phyloP scores from a whole-genome alignment of 2,113 vertebrate genomes.

The Antidorcas marsupialis region DNA sequence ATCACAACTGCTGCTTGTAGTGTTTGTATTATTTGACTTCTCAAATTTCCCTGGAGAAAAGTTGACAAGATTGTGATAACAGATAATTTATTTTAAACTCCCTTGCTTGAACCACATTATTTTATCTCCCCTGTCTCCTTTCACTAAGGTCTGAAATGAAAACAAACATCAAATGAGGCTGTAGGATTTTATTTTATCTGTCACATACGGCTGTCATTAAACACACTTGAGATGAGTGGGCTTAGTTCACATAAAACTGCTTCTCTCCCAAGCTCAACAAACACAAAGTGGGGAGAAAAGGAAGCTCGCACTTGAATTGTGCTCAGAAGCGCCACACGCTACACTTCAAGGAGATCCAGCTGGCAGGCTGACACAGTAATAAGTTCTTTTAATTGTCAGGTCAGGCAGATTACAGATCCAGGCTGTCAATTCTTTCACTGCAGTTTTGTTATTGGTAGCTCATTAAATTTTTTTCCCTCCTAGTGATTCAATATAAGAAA shows the following conservation, averaged over 20 bases:
- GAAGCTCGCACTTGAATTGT: conserved; percentile 65
- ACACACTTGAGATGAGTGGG: conserved; percentile 79
- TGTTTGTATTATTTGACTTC: background rate
- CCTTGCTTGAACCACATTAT: background rate
- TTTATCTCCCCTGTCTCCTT: conserved; percentile 44
- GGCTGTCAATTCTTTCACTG: conserved; percentile 73
- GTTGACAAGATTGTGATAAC: background rate
- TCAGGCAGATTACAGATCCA: conserved; percentile 78
- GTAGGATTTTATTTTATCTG: conserved; percentile 80
- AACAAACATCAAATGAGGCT: conserved; percentile 78
- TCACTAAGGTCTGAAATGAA: conserved; percentile 75
- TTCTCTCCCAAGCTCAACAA: conserved; percentile 74
- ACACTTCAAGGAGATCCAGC: conserved; percentile 78
- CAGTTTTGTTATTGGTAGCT: conserved; percentile 47
- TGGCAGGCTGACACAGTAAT: conserved; percentile 80
- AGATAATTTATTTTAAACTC: background rate
- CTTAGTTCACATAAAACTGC: conserved; percentile 82
- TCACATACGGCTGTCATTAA: conserved; percentile 82
- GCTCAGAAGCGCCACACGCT: conserved; percentile 72
- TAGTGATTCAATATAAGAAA: background rate
- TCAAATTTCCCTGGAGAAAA: background rate
- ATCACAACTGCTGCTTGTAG: background rate
- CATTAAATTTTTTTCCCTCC: background rate
- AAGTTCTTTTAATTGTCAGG: conserved; percentile 82
- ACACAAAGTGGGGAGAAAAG: conserved; percentile 71